phyloP scores from a whole-genome alignment of 1,140 invertebrate species.

The Sminthurinus signatus region DNA sequence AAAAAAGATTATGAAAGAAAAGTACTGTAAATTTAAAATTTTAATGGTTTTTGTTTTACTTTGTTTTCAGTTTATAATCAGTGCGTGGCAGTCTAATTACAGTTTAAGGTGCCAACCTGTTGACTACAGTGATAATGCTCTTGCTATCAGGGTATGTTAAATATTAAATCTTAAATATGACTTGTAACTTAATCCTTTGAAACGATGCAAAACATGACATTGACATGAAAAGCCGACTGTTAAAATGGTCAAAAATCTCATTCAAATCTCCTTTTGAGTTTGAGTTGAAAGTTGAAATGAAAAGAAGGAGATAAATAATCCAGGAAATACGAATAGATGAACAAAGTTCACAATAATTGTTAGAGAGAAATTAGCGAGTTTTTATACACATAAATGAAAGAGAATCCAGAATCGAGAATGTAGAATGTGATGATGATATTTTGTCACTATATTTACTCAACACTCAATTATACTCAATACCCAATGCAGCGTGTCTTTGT shows the following conservation, averaged over 20 bases:
- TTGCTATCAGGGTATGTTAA: constrained; percentile 61
- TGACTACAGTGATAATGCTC: constrained; percentile 61
- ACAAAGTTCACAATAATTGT: no score
- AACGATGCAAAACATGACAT: not conserved
- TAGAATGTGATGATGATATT: no score
- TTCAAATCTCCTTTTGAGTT: not conserved
- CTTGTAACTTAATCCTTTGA: not conserved
- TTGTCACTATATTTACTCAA: no score
- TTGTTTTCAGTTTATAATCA: constrained; percentile 53
- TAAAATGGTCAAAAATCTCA: no score
- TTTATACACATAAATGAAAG: no score
- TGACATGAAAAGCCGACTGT: not conserved
- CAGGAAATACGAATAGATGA: no score
- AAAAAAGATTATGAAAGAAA: no score
- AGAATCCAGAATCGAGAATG: no score
- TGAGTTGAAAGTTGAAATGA: not conserved
- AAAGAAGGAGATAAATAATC: not conserved
- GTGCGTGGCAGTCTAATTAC: constrained; percentile 57
- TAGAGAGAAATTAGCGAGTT: no score
- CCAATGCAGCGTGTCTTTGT: no score
- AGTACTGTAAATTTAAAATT: no score
- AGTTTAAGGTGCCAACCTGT: constrained; percentile 81
- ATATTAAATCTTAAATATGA: not conserved
- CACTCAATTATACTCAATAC: no score
- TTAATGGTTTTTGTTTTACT: not conserved